Base-by-base conservation (phyloP, 2,113 vertebrate genomes). In the Cathartes aura region DNA sequence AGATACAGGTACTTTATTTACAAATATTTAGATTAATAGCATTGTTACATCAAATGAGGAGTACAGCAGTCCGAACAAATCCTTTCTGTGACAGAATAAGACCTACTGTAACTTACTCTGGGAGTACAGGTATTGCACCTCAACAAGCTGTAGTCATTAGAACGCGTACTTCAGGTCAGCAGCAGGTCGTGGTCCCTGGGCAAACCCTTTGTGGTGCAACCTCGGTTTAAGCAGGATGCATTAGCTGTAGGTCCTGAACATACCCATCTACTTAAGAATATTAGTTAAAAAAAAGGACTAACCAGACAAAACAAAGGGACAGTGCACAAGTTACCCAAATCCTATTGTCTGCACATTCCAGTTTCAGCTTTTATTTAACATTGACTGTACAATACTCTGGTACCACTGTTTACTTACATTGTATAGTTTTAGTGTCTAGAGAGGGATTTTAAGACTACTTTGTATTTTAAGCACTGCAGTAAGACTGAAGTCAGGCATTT, bases 1-100 rank as follows among this genome's bases (percentile, higher is more conserved):
- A 98, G 98, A 98, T 99, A 99, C 98, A 99, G 98, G 98, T 99
- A 98, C 98, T 99, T 99, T 99, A 99, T 99, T 99, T 99, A 99
- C 99, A 99, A 99, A 99, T 99, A 99, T 99, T 99, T 98, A 98
- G 99, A 99, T 99, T 98, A 99, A 99, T 98, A 99, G 98, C 98
- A 99, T 98, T 95, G 98, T 99, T 99, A 98, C 98, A 99, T 98
- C 97, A 98, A 99, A 98, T 97, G 97, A 98, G 97, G 98, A 98
- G 98, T 98, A 99, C 98, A 99, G 98, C 98, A 99, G 98, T 98
- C 98, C 97, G 67, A 98, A 98, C 97, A 98, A 97, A 97, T 97
- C 98, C 98, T 96, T 93, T 97, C 97, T 97, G 97, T 98, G 98
- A 98, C 98, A 98, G 94, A 98, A 18, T 67, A 76, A 98, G 98